A percentile compares a stretch with the other conserved stretches of the same genome.
phyloP scores from a whole-genome alignment of 2,113 vertebrate species.

The Raja brachyura region DNA sequence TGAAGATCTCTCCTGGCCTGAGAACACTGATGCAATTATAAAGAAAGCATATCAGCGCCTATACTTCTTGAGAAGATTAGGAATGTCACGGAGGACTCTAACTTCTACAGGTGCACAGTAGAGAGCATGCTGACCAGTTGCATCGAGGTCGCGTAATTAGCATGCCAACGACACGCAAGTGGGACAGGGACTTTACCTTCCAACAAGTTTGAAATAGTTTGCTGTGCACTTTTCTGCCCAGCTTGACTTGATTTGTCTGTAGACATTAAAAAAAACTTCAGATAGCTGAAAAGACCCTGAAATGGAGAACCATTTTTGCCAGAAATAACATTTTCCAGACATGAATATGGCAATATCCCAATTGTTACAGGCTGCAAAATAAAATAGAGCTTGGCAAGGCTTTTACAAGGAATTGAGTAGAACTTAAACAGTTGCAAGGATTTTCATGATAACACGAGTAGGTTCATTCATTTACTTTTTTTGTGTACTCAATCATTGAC shows the following conservation, averaged over 20 bases:
- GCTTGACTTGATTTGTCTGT: neutral
- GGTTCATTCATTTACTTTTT: neutral
- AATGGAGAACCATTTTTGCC: neutral
- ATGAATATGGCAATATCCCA: neutral
- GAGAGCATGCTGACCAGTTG: no score
- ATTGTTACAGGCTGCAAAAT: neutral
- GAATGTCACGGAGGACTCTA: no score
- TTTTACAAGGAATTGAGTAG: neutral
- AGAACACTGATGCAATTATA: no score
- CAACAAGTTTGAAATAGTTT: neutral
- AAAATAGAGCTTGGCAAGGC: neutral
- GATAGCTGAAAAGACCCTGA: neutral
- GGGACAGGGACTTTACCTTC: no score
- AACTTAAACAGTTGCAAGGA: neutral
- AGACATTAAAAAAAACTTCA: neutral
- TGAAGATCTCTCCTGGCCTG: no score
- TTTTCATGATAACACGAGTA: neutral
- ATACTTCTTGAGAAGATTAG: no score
- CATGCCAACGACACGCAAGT: no score
- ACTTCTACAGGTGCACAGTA: no score
- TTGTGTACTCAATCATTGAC: no score
- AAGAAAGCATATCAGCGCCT: no score
- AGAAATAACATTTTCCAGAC: neutral
- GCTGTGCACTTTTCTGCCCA: neutral
- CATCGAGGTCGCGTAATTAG: no score